These are phyloP conservation scores for Bos taurus DNA, from an alignment of 2,113 vertebrate genomes.

Conservation along the genomic window ARS-UCD2.0 NC_037344.1:60418001-60418500, in stretches of 20 bases:
- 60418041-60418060: background rate
- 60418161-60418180: background rate
- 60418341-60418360: no score
- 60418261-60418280: background rate
- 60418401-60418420: no score
- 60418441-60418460: no score
- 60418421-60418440: no score
- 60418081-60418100: background rate
- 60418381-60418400: no score
- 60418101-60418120: background rate
- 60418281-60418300: background rate
- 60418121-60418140: background rate
- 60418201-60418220: background rate
- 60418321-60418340: no score
- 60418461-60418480: no score
- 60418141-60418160: background rate
- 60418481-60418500: no score
- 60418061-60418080: background rate
- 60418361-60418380: accelerated
- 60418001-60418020: background rate
- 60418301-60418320: background rate
- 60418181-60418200: background rate
- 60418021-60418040: background rate
- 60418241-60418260: background rate
- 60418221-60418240: background rate